Evolutionary conservation across 1,140 invertebrate genomes (phyloP), one percentile per base, ranked within the genome.

Genomic region (Caenorhabditis latens): DNA sequence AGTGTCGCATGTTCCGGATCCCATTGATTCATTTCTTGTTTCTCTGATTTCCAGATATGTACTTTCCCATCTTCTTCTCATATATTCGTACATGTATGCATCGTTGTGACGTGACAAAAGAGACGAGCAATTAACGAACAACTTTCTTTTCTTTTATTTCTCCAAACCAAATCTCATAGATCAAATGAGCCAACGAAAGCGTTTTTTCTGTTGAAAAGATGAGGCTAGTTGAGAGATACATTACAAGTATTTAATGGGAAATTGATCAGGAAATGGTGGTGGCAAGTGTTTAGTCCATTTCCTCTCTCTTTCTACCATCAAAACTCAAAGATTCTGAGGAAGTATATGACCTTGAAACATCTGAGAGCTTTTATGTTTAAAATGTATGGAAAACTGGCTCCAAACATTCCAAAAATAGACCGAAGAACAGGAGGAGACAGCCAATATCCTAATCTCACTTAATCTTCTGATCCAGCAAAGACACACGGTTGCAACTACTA

Each of bases 221-320:
- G 24, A 40, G 32, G 9, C 24, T 65, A 65, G 32, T 65, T 65
- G 11, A 65, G 57, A 19, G 61, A 65, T 65, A 65, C 61, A 14
- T 65, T 40, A 40, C 61, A 65, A 40, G 24, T 40, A 40, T 9
- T 13, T 40, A 13, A 19, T 32, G 21, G 9, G 61, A 71, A 46
- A 71, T 71, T 71, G 65, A 71, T 71, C 42, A 71, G 65, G 65
- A 71, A 71, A 71, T 19, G 14, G 21, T 71, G 21, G 42, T 46
- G 16, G 32, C 4, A 61, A 61, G 21, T 21, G 14, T 21, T 53
- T 53, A 53, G 50, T 53, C 13, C 50, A 32, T 21, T 61, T 61
- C 21, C 9, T 43, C 40, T 71, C 42, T 6, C 2, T 32, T 32
- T 32, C 32, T 32, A 32, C 32, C 24, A 71, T 9, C 42, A 46